Conservation (phyloP, 2,797 vertebrate genomes). For the Natrix natrix region DNA sequence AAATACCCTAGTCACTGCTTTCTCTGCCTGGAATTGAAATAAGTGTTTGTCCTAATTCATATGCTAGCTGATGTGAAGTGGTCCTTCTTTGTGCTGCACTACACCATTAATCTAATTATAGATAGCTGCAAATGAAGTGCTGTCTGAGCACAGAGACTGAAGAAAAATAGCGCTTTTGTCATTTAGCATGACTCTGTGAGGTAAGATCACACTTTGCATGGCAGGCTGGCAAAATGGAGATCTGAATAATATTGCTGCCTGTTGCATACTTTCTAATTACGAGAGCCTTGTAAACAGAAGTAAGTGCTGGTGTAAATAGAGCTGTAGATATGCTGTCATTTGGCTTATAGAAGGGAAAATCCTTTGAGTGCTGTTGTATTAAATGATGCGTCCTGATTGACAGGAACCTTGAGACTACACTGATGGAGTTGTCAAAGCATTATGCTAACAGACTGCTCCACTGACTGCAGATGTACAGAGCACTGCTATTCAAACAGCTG, state of each 20-base stretch:
- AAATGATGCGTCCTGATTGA: constrained; percentile 97
- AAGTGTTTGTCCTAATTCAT: constrained; percentile 92
- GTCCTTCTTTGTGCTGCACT: constrained; percentile 84
- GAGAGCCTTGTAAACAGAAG: constrained; percentile 81
- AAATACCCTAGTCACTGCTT: constrained; percentile 87
- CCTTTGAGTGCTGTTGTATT: constrained; percentile 87
- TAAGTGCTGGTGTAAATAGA: constrained; percentile 90
- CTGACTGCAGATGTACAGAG: constrained; percentile 78
- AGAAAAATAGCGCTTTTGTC: constrained; percentile 85
- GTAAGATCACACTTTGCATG: constrained; percentile 80
- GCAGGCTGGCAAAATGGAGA: constrained; percentile 74
- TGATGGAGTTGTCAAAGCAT: constrained; percentile 98
- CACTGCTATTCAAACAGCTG: constrained; percentile 65
- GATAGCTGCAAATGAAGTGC: constrained; percentile 91
- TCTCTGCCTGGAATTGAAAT: constrained; percentile 88
- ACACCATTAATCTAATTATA: constrained; percentile 98
- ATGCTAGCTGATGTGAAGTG: constrained; percentile 88
- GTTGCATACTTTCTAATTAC: constrained; percentile 91
- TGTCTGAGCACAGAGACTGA: constrained; percentile 77
- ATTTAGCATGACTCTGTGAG: constrained; percentile 78
- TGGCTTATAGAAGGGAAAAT: constrained; percentile 80
- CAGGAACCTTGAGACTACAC: constrained; percentile 97
- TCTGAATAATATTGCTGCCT: constrained; percentile 83
- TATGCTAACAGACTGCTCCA: constrained; percentile 81
- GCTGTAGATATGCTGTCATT: constrained; percentile 93